phyloP scores from a whole-genome alignment of 2,797 vertebrate species.

The Pteronotus mesoamericanus region DNA sequence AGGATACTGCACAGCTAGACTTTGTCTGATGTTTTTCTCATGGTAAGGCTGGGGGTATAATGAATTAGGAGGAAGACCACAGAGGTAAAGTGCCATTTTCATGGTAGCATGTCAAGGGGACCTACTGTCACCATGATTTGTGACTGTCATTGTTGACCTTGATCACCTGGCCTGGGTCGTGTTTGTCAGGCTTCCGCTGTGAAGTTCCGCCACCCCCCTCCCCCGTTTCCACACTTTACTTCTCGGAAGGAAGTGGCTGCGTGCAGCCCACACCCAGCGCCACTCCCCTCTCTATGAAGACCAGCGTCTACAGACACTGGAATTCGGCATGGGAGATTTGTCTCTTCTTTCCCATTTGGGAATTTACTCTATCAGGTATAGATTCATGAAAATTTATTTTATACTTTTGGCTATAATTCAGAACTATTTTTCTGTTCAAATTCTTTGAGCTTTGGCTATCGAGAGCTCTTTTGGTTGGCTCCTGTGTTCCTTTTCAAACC shows the following conservation, averaged over 20 bases:
- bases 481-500: background rate
- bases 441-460: background rate
- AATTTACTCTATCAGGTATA: background rate
- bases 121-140: background rate
- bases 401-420: background rate
- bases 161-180: background rate
- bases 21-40: background rate
- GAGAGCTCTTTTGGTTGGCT: background rate
- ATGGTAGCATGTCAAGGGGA: background rate
- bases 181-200: background rate
- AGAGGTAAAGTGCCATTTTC: background rate
- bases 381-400: background rate
- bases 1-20: background rate
- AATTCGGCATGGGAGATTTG: background rate
- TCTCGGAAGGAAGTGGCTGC: background rate
- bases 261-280: background rate
- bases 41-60: background rate
- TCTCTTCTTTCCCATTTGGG: background rate
- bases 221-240: background rate
- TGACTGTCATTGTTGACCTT: background rate
- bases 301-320: background rate
- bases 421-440: background rate
- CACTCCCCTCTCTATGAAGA: background rate
- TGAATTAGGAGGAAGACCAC: background rate
- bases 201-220: background rate